Evolutionary conservation across 1,140 invertebrate genomes (phyloP), one percentile per base, ranked within the genome.

Genomic region (Pogonomyrmex californicus): DNA sequence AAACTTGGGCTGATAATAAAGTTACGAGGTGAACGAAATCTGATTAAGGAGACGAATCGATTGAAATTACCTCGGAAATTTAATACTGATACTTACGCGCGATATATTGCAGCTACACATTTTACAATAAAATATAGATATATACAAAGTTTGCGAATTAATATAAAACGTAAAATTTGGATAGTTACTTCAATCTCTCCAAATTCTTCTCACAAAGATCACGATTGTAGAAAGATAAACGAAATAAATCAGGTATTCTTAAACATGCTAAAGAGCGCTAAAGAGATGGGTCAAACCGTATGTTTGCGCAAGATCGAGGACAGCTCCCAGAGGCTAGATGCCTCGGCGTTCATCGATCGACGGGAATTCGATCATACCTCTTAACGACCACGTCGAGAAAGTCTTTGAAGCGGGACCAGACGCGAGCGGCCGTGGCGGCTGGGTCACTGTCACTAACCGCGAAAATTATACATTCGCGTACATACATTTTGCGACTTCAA

Each of bases 391-490:
- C 51, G 51, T 81, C 23, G 75, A 81, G 85, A 82, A 86, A 66
- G 63, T 86, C 65, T 38, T 66, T 68, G 51, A 68, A 60, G 51
- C 76, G 44, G 66, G 33, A n/a, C 63, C 49, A 47, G 77, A 86
- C n/a, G n/a, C 54, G 38, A 79, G 17, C 30, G 75, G 33, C 62
- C 44, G 54, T 23, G 12, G 44, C 58, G 51, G 85, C 44, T 58
- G 66, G 65, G 44, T 86, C 77, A 70, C 76, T 81, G 51, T 86
- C 77, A 17, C 85, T 86, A 86, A 81, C 63, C 33, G 58, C 44
- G 77, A 86, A 86, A 86, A 86, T 81, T 82, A 81, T 68, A 86
- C 33, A 68, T 71, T 70, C 77, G 77, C 44, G 56, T 54, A 30
- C 79, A 58, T 6, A 68, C 38, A 7, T 58, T 9, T 47, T 33